Conservation (phyloP, 2,113 vertebrate species). For the Myotis brandtii region DNA sequence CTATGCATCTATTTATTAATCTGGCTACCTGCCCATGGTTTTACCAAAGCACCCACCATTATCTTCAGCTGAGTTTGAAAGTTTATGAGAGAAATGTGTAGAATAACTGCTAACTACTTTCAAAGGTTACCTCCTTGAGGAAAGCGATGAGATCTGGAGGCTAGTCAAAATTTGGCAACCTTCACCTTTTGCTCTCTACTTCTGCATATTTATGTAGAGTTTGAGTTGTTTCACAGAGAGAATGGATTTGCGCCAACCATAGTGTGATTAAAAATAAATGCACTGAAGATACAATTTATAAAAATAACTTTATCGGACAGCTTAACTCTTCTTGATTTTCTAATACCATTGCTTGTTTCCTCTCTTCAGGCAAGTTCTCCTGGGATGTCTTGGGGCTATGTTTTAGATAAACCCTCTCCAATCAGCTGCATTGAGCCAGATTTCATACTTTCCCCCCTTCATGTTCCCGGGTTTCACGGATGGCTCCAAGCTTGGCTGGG, state of each 20-base stretch:
- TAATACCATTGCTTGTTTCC: background rate
- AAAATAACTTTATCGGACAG: background rate
- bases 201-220: background rate
- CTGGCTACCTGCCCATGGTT: background rate
- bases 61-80: background rate
- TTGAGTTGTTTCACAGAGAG: background rate
- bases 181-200: background rate
- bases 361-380: constrained; percentile 77
- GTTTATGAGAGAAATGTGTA: background rate
- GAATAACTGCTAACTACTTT: background rate
- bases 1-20: background rate
- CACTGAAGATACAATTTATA: background rate
- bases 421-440: constrained; percentile 75
- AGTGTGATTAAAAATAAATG: constrained; percentile 28
- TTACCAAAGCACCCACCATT: background rate
- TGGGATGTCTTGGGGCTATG: constrained; percentile 69
- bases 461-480: constrained; percentile 79
- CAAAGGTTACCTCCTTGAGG: background rate
- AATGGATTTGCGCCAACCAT: background rate
- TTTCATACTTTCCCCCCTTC: constrained; percentile 85
- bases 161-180: background rate
- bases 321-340: constrained; percentile 36
- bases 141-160: background rate
- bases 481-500: constrained; percentile 86
- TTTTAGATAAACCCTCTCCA: constrained; percentile 77